Conservation (phyloP, 2,888 invertebrate species). For the Mythimna ferrago region DNA sequence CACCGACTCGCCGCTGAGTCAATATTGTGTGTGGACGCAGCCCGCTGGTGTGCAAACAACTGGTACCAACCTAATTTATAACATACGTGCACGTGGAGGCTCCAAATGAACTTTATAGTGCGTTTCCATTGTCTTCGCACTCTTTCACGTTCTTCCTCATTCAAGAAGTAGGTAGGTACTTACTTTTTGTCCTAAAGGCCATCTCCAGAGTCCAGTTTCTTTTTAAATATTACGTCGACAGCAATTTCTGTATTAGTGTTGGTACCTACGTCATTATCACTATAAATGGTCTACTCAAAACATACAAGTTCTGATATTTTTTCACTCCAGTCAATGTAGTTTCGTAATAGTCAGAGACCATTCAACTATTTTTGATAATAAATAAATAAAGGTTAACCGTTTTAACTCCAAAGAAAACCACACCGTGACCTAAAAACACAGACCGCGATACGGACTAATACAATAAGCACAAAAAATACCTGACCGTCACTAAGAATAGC, state of each 20-base stretch:
- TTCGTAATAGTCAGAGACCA: constrained; percentile 30
- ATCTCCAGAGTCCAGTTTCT: not conserved
- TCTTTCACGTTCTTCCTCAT: not conserved
- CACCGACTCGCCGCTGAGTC: constrained; percentile 76
- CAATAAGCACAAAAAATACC: constrained; percentile 65
- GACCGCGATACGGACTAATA: constrained; percentile 62
- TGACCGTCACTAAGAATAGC: constrained; percentile 69
- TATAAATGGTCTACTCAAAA: not conserved
- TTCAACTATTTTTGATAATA: constrained; percentile 43
- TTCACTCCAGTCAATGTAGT: constrained; percentile 19
- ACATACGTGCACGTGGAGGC: constrained; percentile 72
- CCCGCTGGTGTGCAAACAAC: constrained; percentile 81
- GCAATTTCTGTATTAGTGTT: not conserved
- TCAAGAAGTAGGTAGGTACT: not conserved
- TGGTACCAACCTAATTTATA: constrained; percentile 82
- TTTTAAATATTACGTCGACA: too few species aligned
- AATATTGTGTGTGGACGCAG: constrained; percentile 79
- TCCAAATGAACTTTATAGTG: constrained; percentile 43
- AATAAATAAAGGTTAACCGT: constrained; percentile 58
- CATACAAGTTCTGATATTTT: not conserved
- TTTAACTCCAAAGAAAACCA: constrained; percentile 61
- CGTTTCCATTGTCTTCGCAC: constrained; percentile 40
- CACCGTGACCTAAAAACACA: constrained; percentile 71
- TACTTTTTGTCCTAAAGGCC: not conserved
- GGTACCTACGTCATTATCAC: not conserved